phyloP scores from a whole-genome alignment of 2,797 vertebrate species.

The Brachyalestes nurse region DNA sequence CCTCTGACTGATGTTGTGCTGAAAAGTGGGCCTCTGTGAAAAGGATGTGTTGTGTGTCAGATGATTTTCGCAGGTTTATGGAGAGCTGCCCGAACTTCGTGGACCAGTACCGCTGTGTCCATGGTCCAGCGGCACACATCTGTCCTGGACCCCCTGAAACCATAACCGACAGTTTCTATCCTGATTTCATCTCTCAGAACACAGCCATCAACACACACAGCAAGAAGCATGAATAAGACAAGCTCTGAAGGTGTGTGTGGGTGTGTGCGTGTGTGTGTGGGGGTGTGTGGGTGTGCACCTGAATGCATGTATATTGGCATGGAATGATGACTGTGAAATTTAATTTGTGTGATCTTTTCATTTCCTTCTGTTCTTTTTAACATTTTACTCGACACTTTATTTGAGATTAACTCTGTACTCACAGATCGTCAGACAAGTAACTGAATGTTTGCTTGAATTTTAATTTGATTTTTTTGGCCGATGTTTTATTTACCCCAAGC shows the following conservation, averaged over 20 bases:
- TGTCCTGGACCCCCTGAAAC: constrained; percentile 54
- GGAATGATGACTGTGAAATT: constrained; percentile 1
- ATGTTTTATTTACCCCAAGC: neutral
- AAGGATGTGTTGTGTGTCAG: constrained; percentile 68
- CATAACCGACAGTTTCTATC: constrained; percentile 79
- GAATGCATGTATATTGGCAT: neutral
- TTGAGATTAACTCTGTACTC: neutral
- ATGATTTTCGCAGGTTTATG: constrained; percentile 79
- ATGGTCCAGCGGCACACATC: constrained; percentile 54
- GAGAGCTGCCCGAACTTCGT: constrained; percentile 81
- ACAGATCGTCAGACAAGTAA: constrained; percentile 12
- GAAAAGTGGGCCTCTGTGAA: neutral
- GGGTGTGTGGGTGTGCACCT: neutral
- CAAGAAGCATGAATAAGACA: constrained; percentile 59
- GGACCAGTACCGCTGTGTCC: constrained; percentile 78
- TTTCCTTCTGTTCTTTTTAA: no score
- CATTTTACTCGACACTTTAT: neutral
- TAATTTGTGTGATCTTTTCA: neutral
- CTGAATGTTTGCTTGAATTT: neutral
- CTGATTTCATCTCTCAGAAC: constrained; percentile 83
- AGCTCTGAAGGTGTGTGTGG: constrained; percentile 63
- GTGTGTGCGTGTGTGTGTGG: neutral
- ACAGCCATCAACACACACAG: constrained; percentile 53
- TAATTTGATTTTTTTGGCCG: neutral
- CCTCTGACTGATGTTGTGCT: neutral